A percentile compares a stretch with the other conserved stretches of the same genome.
phyloP scores from a whole-genome alignment of 1,140 invertebrate species.

The Habropoda laboriosa region DNA sequence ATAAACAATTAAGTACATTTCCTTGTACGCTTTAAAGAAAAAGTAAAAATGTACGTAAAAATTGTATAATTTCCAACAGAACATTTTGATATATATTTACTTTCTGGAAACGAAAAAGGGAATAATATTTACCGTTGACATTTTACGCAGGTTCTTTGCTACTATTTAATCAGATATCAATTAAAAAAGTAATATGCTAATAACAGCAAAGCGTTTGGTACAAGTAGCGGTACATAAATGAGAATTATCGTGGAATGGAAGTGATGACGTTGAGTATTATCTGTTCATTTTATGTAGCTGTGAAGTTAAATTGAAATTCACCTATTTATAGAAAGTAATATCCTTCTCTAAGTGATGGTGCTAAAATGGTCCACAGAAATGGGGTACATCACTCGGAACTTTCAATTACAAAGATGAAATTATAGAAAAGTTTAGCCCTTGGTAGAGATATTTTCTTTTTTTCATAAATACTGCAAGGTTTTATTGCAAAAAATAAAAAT shows the following conservation, averaged over 20 bases:
- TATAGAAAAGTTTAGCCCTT: background rate
- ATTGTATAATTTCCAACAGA: too few species aligned
- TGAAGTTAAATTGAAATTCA: slow-evolving; percentile 39
- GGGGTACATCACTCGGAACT: slow-evolving; percentile 6
- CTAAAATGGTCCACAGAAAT: slow-evolving; percentile 24
- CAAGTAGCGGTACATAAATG: background rate
- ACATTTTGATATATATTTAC: too few species aligned
- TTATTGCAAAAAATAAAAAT: background rate
- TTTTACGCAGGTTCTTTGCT: too few species aligned
- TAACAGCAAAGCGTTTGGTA: background rate
- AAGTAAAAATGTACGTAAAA: too few species aligned
- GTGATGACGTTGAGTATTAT: background rate
- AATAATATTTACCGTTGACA: background rate
- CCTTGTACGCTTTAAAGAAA: too few species aligned
- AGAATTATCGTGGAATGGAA: background rate
- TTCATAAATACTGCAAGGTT: background rate
- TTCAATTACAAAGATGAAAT: slow-evolving; percentile 20
- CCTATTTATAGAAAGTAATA: slow-evolving; percentile 32
- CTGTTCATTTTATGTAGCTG: background rate
- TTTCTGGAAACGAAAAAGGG: background rate
- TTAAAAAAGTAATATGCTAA: background rate
- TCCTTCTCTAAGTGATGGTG: slow-evolving; percentile 6
- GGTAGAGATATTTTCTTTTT: background rate
- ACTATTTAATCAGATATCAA: background rate
- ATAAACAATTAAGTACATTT: too few species aligned